phyloP scores from a whole-genome alignment of 1,140 invertebrate genomes.

The Nebria ingens region DNA sequence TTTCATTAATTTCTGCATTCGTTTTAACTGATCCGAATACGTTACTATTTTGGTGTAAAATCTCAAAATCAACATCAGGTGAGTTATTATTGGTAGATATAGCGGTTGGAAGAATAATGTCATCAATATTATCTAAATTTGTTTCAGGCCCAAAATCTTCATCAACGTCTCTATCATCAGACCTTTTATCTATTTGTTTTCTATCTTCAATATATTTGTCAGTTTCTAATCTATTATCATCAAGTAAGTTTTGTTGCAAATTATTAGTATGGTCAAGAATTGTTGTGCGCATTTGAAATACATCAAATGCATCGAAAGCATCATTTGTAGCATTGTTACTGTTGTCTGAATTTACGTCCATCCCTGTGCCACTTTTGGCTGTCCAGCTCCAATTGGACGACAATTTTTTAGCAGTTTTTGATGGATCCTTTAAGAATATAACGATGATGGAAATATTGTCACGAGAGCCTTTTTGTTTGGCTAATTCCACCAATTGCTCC shows the following conservation, averaged over 20 bases:
- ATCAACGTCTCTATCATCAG: conserved; percentile 36
- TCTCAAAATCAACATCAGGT: conserved; percentile 19
- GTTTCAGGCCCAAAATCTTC: conserved; percentile 50
- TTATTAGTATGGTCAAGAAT: neutral
- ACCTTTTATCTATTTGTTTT: conserved; percentile 25
- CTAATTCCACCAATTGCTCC: conserved; percentile 55
- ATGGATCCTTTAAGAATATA: conserved; percentile 67
- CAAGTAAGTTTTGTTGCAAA: neutral
- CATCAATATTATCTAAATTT: conserved; percentile 47
- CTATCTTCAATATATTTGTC: conserved; percentile 3
- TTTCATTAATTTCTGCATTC: conserved; percentile 25
- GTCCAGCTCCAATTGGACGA: conserved; percentile 23
- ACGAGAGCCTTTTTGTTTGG: conserved; percentile 62
- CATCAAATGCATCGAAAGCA: conserved; percentile 22
- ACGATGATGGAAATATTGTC: conserved; percentile 87
- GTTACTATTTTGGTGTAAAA: conserved; percentile 23
- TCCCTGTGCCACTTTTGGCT: conserved; percentile 18
- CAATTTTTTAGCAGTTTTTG: conserved; percentile 46
- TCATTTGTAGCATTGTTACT: conserved; percentile 25
- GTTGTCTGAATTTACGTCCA: conserved; percentile 30
- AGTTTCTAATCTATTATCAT: neutral
- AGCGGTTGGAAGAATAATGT: conserved; percentile 29
- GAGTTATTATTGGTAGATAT: conserved; percentile 21
- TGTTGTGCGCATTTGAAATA: neutral
- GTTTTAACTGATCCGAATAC: conserved; percentile 27